Conservation (phyloP, 2,888 invertebrate genomes). For the Pocota personata region DNA sequence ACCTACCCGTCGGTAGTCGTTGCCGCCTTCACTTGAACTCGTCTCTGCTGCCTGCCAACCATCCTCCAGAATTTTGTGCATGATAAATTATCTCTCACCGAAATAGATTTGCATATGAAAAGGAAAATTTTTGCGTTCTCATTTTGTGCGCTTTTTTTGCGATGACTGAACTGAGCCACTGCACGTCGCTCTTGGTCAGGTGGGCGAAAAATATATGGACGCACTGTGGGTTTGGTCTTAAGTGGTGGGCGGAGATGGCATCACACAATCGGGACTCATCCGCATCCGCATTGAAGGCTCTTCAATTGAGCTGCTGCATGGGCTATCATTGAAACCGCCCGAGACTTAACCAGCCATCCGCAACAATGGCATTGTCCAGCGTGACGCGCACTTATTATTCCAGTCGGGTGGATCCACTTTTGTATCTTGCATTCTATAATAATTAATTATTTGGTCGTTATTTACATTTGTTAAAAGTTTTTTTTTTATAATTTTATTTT, state of each 20-base stretch:
- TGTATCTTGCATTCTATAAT: conserved; percentile 22
- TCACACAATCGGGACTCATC: conserved; percentile 41
- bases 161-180: background rate
- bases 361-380: conserved; percentile 55
- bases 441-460: conserved; percentile 32
- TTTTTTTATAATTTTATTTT: conserved; percentile 76
- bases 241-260: conserved; percentile 27
- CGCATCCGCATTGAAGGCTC: conserved; percentile 23
- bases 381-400: conserved; percentile 53
- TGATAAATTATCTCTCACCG: conserved; percentile 48
- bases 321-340: background rate
- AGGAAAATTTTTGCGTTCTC: conserved; percentile 18
- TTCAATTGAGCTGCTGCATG: conserved; percentile 8
- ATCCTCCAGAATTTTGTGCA: conserved; percentile 39
- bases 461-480: conserved; percentile 34
- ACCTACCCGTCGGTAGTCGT: background rate
- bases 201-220: conserved; percentile 45
- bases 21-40: background rate
- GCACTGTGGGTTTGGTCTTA: conserved; percentile 8
- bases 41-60: too few species aligned
- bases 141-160: background rate
- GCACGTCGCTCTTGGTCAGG: conserved; percentile 17
- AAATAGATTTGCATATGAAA: conserved; percentile 57
- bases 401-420: conserved; percentile 37
- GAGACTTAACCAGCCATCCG: conserved; percentile 32